These are phyloP conservation scores for Biston betularia DNA, from an alignment of 2,888 invertebrate species.

Conservation along the genomic window DNA sequence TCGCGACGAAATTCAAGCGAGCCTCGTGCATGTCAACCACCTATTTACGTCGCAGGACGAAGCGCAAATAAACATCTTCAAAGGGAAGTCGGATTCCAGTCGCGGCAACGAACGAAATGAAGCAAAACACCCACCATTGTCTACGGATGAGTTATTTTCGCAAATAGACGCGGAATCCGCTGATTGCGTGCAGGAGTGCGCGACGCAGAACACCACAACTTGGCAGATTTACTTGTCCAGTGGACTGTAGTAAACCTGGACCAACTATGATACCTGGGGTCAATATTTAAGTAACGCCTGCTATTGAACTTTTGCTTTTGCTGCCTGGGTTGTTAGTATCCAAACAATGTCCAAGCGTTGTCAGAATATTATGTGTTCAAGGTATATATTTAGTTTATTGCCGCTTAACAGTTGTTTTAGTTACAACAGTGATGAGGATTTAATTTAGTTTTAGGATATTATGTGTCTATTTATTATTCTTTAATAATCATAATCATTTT, in stretches of 20 bases:
- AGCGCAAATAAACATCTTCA: slow-evolving; percentile 85
- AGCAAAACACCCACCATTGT: slow-evolving; percentile 82
- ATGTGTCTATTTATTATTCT: too few species aligned
- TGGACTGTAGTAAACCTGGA: background rate
- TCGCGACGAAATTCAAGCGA: slow-evolving; percentile 34
- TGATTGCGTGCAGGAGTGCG: slow-evolving; percentile 35
- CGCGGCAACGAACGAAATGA: slow-evolving; percentile 61
- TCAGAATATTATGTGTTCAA: too few species aligned
- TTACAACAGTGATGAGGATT: too few species aligned
- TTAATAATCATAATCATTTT: too few species aligned
- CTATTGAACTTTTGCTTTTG: too few species aligned
- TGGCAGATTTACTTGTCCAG: slow-evolving; percentile 8
- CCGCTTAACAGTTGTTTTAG: too few species aligned
- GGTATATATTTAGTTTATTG: too few species aligned
- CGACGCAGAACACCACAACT: slow-evolving; percentile 22
- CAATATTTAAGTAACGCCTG: too few species aligned
- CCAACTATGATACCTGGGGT: background rate
- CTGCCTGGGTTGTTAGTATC: too few species aligned
- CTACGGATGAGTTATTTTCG: slow-evolving; percentile 82
- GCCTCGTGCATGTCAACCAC: slow-evolving; percentile 77
- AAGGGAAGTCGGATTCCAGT: slow-evolving; percentile 79
- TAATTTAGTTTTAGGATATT: too few species aligned
- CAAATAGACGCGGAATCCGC: slow-evolving; percentile 70
- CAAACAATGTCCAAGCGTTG: too few species aligned
- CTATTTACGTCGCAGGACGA: slow-evolving; percentile 85